These are phyloP conservation scores for Pristis pectinata DNA, from an alignment of 2,797 vertebrate genomes.

Conservation along the genomic window DNA sequence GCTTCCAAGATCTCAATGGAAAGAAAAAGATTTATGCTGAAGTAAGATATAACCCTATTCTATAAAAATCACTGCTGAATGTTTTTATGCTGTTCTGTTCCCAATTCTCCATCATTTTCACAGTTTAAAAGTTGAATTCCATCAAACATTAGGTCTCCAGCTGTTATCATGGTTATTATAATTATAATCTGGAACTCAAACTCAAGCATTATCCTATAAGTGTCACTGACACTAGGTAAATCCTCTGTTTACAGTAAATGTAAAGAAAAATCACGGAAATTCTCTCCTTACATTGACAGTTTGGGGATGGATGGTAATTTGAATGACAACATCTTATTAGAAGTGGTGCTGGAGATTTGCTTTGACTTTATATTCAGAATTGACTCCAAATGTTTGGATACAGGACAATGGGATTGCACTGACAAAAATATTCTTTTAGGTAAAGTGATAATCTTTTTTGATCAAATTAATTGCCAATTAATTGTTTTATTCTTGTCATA, in stretches of 20 bases:
- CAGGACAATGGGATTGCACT: neutral
- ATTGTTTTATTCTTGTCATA: too few species aligned
- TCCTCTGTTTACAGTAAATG: neutral
- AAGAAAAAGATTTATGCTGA: slow-evolving; percentile 8
- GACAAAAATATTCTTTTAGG: neutral
- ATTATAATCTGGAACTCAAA: neutral
- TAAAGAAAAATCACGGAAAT: neutral
- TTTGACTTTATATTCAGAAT: neutral
- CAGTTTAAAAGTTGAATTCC: neutral
- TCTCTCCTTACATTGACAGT: neutral
- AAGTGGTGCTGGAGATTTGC: neutral
- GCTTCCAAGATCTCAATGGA: neutral
- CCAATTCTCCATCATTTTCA: neutral
- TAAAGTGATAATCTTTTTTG: neutral
- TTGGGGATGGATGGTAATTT: neutral
- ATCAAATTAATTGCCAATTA: neutral
- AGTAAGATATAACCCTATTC: neutral
- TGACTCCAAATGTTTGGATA: neutral
- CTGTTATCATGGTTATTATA: neutral
- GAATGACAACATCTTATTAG: neutral
- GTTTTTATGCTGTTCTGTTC: neutral
- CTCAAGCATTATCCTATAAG: neutral
- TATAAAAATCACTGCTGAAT: neutral
- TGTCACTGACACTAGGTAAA: neutral
- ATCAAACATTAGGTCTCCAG: neutral